These are phyloP conservation scores for Cephalophus harveyi DNA, from an alignment of 2,113 vertebrate species.

Conservation along the genomic window DNA sequence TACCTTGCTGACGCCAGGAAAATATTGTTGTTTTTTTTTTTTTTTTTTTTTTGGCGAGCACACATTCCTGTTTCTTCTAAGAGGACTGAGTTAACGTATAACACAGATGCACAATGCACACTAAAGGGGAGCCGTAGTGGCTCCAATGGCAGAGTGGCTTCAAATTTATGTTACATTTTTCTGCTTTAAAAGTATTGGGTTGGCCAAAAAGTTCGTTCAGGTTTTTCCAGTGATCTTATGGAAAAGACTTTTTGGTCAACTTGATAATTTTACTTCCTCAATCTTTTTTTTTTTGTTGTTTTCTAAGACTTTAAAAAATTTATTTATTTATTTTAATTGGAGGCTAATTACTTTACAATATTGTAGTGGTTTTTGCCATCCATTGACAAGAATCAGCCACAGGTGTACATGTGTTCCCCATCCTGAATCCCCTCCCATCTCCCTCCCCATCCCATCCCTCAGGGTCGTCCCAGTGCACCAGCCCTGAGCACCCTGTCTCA, in stretches of 20 bases:
- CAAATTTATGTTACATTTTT: background rate
- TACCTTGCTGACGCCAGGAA: background rate
- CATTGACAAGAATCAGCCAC: background rate
- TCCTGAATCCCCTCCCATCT: background rate
- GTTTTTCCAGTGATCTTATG: background rate
- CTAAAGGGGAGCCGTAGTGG: background rate
- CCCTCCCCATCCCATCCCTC: background rate
- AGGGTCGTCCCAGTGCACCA: accelerated
- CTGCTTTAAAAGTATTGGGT: background rate
- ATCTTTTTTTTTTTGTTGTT: background rate
- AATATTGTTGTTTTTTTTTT: background rate
- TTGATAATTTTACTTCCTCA: background rate
- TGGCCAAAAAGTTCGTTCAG: background rate
- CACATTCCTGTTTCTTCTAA: background rate
- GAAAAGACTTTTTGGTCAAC: background rate
- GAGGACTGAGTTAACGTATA: background rate
- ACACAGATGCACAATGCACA: background rate
- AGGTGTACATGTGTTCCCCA: background rate
- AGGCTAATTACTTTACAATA: background rate
- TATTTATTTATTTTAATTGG: background rate
- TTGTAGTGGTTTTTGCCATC: background rate
- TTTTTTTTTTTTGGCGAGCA: background rate
- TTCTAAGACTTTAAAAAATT: background rate
- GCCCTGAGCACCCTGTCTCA: background rate
- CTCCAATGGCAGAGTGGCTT: background rate